Base-by-base conservation (phyloP, 2,113 vertebrate genomes). In the Silurus asotus region DNA sequence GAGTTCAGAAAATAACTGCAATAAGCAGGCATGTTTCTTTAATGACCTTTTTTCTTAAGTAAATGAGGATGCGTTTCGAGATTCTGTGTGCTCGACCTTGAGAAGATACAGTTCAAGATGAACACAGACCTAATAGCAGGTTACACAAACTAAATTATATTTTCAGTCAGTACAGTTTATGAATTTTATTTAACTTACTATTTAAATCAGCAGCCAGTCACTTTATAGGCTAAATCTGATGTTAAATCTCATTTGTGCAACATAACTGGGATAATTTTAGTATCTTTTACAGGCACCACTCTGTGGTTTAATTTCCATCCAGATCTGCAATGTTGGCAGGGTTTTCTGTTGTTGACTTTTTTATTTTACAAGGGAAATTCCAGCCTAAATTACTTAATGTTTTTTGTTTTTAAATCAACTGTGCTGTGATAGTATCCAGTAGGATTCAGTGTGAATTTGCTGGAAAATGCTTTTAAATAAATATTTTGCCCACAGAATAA, bases 11-110 rank as follows among this genome's bases (percentile, higher is more conserved):
- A 78, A 87, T 11, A 76, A 37, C 7, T 56, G 14, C 14, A 83
- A 49, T 62, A 62, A 88, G 64, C 61, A 83, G 53, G 72, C 70
- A 72, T 48, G 72, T 48, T 75, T 82, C 45, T 85, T 85, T 51
- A 86, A 70, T 61, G 75, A 58, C 11, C 45, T 55, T 61, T 53
- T 82, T 62, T 61, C 78, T 53, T 56, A 23, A 65, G 56, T 5
- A 48, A 6, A 28, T 55, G 13, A 86, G 25, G 62, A 83, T 77
- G 69, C 49, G 20, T 28, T 83, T 62, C 6, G n/a, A 37, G 45
- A 65, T 37, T n/a, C 61, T 53, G 51, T 37, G 55, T 80, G 15
- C 15, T 80, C 6, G 17, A 80, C 8, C 77, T 45, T 10, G 0
- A 80, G 20, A 80, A 80, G 28, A 28, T 20, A 20, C 56, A 20